Percentiles rank a stretch among this genome's conserved stretches.
Evolutionary conservation across 2,113 vertebrate species (phyloP).

Genomic region (Dasyurus viverrinus): DNA sequence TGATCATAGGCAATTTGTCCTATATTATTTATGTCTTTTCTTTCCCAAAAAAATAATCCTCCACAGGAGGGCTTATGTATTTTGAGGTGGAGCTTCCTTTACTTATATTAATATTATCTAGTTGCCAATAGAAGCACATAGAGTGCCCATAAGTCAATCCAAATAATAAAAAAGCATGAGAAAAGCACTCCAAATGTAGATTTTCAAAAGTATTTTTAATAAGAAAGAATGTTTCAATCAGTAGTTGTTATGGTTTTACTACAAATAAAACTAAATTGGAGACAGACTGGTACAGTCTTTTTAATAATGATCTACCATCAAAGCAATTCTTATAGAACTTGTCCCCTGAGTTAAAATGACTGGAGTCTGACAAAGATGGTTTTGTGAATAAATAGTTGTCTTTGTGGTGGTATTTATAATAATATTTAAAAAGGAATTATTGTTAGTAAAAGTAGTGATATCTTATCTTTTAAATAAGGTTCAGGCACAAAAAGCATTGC

Average conservation of each 20-base stretch:
- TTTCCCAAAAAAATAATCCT: background rate
- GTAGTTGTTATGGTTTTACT: background rate
- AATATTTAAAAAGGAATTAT: background rate
- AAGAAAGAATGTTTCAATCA: background rate
- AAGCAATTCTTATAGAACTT: background rate
- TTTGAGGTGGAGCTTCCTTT: background rate
- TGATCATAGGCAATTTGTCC: background rate
- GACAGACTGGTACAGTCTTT: background rate
- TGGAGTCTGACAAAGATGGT: background rate
- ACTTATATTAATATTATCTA: background rate
- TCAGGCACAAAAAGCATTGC: background rate
- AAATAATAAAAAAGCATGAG: background rate
- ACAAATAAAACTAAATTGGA: background rate
- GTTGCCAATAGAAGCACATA: background rate
- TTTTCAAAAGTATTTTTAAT: background rate
- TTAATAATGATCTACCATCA: background rate
- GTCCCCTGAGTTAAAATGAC: background rate
- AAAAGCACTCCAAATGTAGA: background rate
- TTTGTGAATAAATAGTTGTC: background rate
- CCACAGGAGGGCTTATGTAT: background rate
- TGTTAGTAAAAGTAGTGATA: background rate
- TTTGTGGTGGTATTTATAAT: background rate
- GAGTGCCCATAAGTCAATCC: background rate
- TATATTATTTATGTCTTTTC: background rate
- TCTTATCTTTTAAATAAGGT: background rate